Conservation (phyloP, 2,113 vertebrate species). For the Merops nubicus region DNA sequence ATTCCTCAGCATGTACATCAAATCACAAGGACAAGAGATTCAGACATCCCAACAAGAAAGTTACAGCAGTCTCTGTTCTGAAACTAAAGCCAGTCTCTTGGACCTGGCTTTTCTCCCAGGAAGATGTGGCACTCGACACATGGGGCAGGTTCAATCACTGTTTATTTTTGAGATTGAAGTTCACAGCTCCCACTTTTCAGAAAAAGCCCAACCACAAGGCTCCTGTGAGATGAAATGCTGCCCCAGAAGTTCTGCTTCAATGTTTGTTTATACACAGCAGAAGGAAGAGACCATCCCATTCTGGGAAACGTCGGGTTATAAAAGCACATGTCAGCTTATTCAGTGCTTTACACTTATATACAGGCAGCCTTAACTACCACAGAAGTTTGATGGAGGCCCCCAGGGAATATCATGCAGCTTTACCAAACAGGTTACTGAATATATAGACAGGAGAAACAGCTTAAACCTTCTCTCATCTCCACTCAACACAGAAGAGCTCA, state of each 20-base stretch:
- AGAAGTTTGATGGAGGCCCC: background rate
- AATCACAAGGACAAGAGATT: background rate
- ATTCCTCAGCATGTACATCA: background rate
- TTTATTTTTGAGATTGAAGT: background rate
- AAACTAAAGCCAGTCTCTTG: background rate
- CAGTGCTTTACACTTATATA: background rate
- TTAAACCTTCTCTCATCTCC: background rate
- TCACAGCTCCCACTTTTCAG: background rate
- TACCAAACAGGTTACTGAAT: background rate
- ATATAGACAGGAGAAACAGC: background rate
- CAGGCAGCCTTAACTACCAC: background rate
- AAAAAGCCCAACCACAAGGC: background rate
- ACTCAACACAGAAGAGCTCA: background rate
- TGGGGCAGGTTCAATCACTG: too few relatives aligned
- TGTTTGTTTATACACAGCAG: background rate
- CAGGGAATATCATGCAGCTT: background rate
- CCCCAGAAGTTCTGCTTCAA: background rate
- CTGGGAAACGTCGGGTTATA: background rate
- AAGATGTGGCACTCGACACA: accelerated
- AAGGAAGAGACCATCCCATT: background rate
- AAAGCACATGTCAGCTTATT: background rate
- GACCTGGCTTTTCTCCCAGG: background rate
- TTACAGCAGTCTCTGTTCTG: background rate
- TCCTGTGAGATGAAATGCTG: background rate
- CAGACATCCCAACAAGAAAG: background rate